Evolutionary conservation across 2,113 vertebrate species (phyloP).

Genomic region (Notechis scutatus): DNA sequence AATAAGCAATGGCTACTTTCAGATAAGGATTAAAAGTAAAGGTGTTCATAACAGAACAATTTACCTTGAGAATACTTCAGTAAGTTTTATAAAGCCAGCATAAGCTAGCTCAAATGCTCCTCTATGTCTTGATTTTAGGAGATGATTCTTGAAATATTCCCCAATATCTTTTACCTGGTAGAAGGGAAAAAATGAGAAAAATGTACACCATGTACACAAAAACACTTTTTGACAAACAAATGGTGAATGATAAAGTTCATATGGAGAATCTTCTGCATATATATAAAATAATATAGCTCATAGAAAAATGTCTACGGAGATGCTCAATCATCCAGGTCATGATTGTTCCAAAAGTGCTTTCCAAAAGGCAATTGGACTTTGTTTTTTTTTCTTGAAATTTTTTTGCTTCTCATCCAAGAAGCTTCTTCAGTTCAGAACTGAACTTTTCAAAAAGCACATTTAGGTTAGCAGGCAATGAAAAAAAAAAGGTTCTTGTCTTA

Average conservation of each 20-base stretch:
- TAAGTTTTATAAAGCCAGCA: constrained; percentile 92
- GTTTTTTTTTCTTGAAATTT: neutral
- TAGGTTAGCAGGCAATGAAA: neutral
- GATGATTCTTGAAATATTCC: constrained; percentile 90
- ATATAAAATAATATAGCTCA: neutral
- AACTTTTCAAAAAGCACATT: neutral
- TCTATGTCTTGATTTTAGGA: constrained; percentile 93
- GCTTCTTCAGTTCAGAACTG: neutral
- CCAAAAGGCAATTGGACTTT: neutral
- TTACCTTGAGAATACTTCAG: constrained; percentile 89
- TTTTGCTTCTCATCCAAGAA: neutral
- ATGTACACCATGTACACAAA: neutral
- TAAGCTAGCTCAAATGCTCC: constrained; percentile 97
- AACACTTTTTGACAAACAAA: neutral
- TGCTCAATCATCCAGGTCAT: neutral
- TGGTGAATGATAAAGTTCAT: neutral
- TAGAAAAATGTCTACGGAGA: neutral
- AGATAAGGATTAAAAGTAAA: neutral
- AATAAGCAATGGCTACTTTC: neutral
- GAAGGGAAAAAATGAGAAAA: constrained; percentile 13
- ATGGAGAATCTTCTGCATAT: too few relatives aligned
- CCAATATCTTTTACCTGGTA: constrained; percentile 88
- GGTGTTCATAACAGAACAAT: neutral
- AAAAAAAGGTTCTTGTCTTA: neutral
- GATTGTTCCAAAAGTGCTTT: neutral